Conservation (phyloP, 2,113 vertebrate species). For the Cebus imitator region DNA sequence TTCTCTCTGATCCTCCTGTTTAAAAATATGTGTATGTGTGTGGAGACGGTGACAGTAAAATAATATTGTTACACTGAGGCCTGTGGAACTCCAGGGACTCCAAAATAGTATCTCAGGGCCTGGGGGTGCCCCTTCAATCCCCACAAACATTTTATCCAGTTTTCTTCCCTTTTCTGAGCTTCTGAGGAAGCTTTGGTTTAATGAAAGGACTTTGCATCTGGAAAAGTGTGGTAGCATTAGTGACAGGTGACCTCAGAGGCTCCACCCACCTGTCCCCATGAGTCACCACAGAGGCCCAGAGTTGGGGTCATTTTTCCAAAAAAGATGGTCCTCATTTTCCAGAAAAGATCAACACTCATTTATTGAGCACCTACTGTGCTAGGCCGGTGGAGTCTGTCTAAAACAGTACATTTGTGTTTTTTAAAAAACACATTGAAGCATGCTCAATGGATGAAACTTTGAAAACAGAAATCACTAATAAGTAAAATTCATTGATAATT, state of each 20-base stretch:
- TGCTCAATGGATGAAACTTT: not conserved
- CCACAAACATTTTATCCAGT: fast-evolving
- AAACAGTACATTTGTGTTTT: not conserved
- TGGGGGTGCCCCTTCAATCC: not conserved
- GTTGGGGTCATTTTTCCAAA: not conserved
- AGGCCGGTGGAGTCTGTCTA: not conserved
- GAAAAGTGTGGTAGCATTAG: not conserved
- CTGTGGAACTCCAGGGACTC: not conserved
- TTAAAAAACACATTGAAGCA: not conserved
- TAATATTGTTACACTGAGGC: not conserved
- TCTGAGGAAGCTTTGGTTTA: not conserved
- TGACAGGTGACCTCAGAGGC: not conserved
- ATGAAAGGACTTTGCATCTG: not conserved
- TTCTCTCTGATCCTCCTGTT: not conserved
- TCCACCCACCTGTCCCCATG: not conserved
- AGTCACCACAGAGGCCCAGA: not conserved
- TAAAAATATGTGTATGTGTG: not conserved
- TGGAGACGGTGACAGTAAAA: not conserved
- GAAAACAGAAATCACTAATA: not conserved
- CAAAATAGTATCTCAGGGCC: not conserved
- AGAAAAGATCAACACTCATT: not conserved
- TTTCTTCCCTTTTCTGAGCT: not conserved
- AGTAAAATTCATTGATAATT: not conserved
- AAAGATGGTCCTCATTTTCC: not conserved
- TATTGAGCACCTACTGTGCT: not conserved